These are phyloP conservation scores for Xenentodon cancila DNA, from an alignment of 2,797 vertebrate species.

Conservation along the genomic window DNA sequence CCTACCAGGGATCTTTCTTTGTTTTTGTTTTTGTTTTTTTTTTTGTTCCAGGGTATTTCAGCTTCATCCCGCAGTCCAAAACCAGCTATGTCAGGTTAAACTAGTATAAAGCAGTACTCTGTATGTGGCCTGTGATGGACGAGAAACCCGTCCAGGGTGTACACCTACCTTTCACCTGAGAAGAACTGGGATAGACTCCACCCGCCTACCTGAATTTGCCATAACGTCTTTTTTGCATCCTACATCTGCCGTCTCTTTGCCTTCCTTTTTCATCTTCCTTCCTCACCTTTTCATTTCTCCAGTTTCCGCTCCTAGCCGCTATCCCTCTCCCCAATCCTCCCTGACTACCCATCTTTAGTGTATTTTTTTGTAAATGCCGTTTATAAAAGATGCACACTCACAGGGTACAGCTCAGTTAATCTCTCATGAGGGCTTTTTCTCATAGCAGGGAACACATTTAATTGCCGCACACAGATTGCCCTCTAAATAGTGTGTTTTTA, in stretches of 20 bases:
- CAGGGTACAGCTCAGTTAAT: slow-evolving; percentile 28
- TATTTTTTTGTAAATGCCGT: slow-evolving; percentile 34
- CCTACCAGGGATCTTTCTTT: no score
- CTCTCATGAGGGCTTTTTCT: slow-evolving; percentile 21
- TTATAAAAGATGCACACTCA: slow-evolving; percentile 35
- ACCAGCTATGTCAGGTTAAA: no score
- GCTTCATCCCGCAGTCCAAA: background rate
- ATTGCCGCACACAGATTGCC: slow-evolving; percentile 34
- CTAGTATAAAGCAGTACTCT: no score
- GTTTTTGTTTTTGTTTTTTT: no score
- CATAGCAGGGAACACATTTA: slow-evolving; percentile 17
- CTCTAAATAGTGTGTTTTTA: slow-evolving; percentile 31
- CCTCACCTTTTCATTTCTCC: background rate
- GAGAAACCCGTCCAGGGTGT: background rate
- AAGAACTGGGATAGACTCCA: background rate
- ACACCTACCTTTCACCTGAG: no score
- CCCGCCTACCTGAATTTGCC: slow-evolving; percentile 48
- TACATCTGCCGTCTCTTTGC: slow-evolving; percentile 27
- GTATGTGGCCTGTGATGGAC: background rate
- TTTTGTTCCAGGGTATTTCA: background rate
- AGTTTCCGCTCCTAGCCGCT: slow-evolving; percentile 11
- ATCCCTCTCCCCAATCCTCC: slow-evolving; percentile 2
- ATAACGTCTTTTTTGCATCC: slow-evolving; percentile 6
- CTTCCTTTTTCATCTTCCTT: slow-evolving; percentile 27
- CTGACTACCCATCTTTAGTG: slow-evolving; percentile 12